Evolutionary conservation across 2,797 vertebrate species (phyloP).

Genomic region (Sorex maritimensis): DNA sequence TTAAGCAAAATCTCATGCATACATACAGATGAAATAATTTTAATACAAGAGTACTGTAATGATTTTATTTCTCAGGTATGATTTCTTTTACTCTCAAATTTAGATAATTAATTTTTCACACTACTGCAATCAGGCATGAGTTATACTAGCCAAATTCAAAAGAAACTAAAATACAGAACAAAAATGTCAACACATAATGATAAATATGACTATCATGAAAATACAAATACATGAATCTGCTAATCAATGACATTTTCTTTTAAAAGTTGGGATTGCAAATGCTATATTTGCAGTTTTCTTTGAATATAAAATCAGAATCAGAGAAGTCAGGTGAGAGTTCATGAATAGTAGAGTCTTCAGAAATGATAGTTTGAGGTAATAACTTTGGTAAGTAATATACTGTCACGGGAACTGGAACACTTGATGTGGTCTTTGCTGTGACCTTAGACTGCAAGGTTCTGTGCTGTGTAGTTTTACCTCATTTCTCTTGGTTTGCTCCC

Average conservation of each 20-base stretch:
- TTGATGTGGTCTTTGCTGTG: too few species aligned
- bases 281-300: neutral
- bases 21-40: neutral
- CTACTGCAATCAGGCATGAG: neutral
- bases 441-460: too few species aligned
- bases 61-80: conserved; percentile 13
- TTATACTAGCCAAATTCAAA: neutral
- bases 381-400: neutral
- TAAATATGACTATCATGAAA: neutral
- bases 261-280: conserved; percentile 17
- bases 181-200: neutral
- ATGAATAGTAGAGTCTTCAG: neutral
- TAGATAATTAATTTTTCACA: conserved; percentile 31
- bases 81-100: conserved; percentile 24
- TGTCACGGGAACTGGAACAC: neutral
- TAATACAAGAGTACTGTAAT: neutral
- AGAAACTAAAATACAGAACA: neutral
- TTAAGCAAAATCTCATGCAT: neutral
- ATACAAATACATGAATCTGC: neutral
- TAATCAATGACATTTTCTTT: neutral
- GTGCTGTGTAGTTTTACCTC: too few species aligned
- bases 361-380: neutral
- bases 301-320: neutral
- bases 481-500: neutral
- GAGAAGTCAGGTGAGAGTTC: neutral